Evolutionary conservation across 2,113 vertebrate genomes (phyloP).

Genomic region (Murina feae): DNA sequence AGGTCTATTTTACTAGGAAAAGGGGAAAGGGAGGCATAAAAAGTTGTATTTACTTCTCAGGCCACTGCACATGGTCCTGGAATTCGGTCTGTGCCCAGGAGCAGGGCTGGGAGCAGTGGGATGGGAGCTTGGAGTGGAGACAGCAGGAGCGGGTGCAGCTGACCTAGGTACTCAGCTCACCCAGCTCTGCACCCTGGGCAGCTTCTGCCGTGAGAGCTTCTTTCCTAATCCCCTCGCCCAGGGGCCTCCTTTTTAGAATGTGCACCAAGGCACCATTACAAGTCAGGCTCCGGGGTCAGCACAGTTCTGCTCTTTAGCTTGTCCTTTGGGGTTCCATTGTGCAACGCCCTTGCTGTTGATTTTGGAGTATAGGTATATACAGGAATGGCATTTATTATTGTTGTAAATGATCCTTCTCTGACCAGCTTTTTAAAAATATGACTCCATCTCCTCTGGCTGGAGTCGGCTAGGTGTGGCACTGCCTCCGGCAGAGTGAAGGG

Average conservation of each 20-base stretch:
- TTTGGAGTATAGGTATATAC: not conserved
- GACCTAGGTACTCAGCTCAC: not conserved
- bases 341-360: not conserved
- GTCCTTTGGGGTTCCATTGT: not conserved
- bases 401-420: not conserved
- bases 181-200: accelerated
- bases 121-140: no score
- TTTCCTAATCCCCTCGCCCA: not conserved
- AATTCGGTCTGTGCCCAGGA: not conserved
- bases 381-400: not conserved
- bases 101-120: accelerated
- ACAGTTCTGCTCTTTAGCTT: not conserved
- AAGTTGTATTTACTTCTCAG: not conserved
- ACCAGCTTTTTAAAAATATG: not conserved
- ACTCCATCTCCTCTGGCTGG: not conserved
- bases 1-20: not conserved
- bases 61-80: not conserved
- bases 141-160: accelerated
- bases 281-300: not conserved
- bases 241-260: not conserved
- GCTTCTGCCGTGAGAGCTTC: not conserved
- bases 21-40: not conserved
- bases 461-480: not conserved
- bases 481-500: not conserved
- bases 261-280: not conserved